Evolutionary conservation across 1,140 invertebrate species (phyloP).

Genomic region (Polypedilum vanderplanki): DNA sequence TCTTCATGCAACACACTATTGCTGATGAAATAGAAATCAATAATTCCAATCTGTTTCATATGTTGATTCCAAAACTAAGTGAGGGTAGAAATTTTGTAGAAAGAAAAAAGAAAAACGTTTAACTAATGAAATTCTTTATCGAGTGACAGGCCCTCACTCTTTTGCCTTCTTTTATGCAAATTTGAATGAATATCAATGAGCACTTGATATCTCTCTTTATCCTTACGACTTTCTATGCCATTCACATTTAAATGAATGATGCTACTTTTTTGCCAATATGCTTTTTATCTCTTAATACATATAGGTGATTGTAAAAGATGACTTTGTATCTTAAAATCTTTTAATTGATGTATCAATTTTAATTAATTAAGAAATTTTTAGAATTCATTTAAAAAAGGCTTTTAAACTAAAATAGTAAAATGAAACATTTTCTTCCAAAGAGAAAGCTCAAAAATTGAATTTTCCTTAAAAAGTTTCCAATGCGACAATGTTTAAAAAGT

Average conservation of each 20-base stretch:
- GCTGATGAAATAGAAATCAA: not conserved
- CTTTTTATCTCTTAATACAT: not conserved
- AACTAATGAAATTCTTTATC: constrained; percentile 1
- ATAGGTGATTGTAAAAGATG: too few species aligned
- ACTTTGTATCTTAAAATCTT: too few species aligned
- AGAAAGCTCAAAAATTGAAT: not conserved
- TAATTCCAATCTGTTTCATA: constrained; percentile 14
- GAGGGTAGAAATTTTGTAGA: not conserved
- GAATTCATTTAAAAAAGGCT: not conserved
- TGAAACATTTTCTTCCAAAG: not conserved
- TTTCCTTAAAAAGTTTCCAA: not conserved
- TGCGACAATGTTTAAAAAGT: not conserved
- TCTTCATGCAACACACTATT: not conserved
- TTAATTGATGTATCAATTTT: not conserved
- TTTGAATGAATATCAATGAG: constrained; percentile 1
- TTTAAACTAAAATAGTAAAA: not conserved
- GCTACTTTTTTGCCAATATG: not conserved
- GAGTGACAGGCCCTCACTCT: not conserved
- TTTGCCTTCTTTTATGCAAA: constrained; percentile 13
- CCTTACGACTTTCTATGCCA: not conserved
- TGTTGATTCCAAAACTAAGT: not conserved
- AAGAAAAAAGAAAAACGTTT: not conserved
- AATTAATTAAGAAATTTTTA: not conserved
- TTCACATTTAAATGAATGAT: not conserved
- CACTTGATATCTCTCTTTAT: not conserved